A percentile compares a stretch with the other conserved stretches of the same genome.
Evolutionary conservation across 2,113 vertebrate genomes (phyloP).

Genomic region (Aythya baeri): DNA sequence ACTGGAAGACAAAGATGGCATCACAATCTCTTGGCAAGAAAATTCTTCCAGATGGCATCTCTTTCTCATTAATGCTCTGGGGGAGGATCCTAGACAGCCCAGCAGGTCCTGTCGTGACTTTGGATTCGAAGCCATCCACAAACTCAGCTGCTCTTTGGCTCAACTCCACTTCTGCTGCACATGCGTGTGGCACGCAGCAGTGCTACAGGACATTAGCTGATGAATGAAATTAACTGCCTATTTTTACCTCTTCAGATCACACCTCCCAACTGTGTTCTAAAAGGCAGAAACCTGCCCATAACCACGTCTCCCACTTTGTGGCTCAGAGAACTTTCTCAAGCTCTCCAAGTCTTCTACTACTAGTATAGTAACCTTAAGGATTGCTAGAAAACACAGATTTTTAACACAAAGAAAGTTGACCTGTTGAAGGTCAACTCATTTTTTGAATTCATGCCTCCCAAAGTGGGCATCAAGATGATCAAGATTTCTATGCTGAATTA

Average conservation of each 20-base stretch:
- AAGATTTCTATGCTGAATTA: not conserved
- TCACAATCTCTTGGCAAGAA: slow-evolving; percentile 43
- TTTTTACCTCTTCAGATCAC: not conserved
- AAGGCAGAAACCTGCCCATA: not conserved
- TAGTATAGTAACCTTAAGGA: not conserved
- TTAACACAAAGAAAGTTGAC: not conserved
- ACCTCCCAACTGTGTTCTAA: not conserved
- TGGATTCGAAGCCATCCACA: slow-evolving; percentile 45
- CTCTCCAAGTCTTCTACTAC: not conserved
- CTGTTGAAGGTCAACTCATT: not conserved
- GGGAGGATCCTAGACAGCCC: slow-evolving; percentile 56
- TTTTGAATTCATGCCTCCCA: not conserved
- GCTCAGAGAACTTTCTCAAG: not conserved
- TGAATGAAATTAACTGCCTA: not conserved
- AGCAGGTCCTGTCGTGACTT: slow-evolving; percentile 19
- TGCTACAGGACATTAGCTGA: not conserved
- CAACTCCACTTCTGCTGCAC: not conserved
- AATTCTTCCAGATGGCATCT: slow-evolving; percentile 63
- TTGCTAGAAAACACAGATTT: not conserved
- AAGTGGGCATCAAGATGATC: not conserved
- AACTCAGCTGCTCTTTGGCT: slow-evolving; percentile 55
- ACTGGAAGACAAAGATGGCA: slow-evolving; percentile 31
- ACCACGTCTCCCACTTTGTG: not conserved
- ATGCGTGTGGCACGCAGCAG: not conserved
- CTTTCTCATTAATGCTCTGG: slow-evolving; percentile 61